Percentiles rank a stretch among this genome's conserved stretches.
phyloP scores from a whole-genome alignment of 1,140 invertebrate genomes.

The Euwallacea similis region DNA sequence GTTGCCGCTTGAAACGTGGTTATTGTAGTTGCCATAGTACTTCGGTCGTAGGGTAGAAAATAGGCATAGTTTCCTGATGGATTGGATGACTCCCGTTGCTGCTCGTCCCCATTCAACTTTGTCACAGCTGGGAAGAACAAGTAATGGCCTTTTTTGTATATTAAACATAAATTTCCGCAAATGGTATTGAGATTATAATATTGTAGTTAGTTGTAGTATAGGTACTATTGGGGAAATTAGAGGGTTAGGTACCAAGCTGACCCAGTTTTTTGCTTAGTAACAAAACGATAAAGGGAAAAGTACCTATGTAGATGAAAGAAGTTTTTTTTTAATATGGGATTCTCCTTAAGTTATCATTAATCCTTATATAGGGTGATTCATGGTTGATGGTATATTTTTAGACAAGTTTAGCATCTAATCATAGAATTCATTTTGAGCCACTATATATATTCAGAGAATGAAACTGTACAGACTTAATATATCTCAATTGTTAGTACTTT shows the following conservation, averaged over 20 bases:
- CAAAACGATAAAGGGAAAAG: no score
- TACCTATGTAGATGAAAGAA: background rate
- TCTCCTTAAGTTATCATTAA: no score
- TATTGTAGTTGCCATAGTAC: background rate
- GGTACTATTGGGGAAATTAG: background rate
- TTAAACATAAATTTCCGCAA: background rate
- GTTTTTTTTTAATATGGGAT: background rate
- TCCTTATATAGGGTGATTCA: no score
- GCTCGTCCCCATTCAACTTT: slow-evolving; percentile 38
- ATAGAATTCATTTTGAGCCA: no score
- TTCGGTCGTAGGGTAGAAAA: background rate
- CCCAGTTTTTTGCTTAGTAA: no score
- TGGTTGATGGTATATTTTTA: no score
- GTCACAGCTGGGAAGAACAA: slow-evolving; percentile 41
- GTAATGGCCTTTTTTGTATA: slow-evolving; percentile 27
- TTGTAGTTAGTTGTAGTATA: background rate
- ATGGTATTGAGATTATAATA: background rate
- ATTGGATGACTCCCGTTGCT: slow-evolving; percentile 39
- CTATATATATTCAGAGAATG: no score
- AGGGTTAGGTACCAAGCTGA: background rate
- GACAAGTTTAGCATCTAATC: no score
- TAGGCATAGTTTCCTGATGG: slow-evolving; percentile 25
- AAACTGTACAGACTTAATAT: no score
- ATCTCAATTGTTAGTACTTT: no score
- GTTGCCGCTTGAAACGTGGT: no score